Percentiles rank a stretch among this genome's conserved stretches.
phyloP scores from a whole-genome alignment of 2,888 invertebrate genomes.

The Drosophila quasianomalipes region DNA sequence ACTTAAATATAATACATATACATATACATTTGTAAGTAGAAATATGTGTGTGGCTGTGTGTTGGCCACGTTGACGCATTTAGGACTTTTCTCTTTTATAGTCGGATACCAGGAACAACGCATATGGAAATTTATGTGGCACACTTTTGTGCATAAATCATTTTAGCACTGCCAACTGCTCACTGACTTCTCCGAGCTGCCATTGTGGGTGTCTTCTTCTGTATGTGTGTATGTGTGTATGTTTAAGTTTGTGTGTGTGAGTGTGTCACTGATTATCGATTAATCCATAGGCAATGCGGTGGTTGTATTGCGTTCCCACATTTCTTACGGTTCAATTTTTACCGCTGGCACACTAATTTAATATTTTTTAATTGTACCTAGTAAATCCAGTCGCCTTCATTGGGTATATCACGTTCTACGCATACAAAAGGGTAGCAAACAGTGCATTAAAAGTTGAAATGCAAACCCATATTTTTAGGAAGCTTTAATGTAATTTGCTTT shows the following conservation, averaged over 20 bases:
- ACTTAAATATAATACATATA: slow-evolving; percentile 20
- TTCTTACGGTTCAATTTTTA: slow-evolving; percentile 56
- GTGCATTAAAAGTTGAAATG: not conserved
- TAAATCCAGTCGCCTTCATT: not conserved
- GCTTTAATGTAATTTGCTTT: not conserved
- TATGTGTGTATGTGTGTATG: not conserved
- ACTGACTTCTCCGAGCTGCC: not conserved
- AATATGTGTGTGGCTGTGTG: slow-evolving; percentile 7
- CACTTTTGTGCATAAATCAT: slow-evolving; percentile 65
- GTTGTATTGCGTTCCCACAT: slow-evolving; percentile 34
- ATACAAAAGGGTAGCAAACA: not conserved
- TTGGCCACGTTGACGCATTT: slow-evolving; percentile 55
- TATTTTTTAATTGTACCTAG: slow-evolving; percentile 64
- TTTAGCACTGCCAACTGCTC: slow-evolving; percentile 52
- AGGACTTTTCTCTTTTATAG: slow-evolving; percentile 31
- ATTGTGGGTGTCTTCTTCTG: not conserved
- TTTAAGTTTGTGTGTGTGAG: slow-evolving; percentile 5
- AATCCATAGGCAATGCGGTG: slow-evolving; percentile 63
- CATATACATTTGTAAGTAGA: slow-evolving; percentile 4
- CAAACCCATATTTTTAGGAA: no score
- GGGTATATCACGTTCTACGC: slow-evolving; percentile 23
- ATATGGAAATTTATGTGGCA: slow-evolving; percentile 66
- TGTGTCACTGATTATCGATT: slow-evolving; percentile 60
- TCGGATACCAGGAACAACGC: slow-evolving; percentile 33
- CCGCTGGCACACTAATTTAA: slow-evolving; percentile 56